Conservation (phyloP, 1,140 invertebrate species). For the Notospermus geniculatus region DNA sequence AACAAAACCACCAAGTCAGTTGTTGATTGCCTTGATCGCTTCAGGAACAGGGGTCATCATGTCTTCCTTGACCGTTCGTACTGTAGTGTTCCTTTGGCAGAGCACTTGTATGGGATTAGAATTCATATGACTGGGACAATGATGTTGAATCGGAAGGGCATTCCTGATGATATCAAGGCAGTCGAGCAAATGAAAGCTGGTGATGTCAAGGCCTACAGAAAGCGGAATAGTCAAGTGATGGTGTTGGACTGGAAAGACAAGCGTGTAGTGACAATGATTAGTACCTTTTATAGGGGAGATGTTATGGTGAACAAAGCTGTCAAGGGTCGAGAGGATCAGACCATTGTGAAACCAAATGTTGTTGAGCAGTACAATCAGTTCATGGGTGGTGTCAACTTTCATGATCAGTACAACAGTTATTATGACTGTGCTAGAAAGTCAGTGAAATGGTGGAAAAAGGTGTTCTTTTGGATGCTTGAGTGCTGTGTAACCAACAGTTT, state of each 20-base stretch:
- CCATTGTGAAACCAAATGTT: background rate
- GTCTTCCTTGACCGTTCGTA: slow-evolving; percentile 25
- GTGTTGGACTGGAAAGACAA: background rate
- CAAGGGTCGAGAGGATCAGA: background rate
- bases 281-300: background rate
- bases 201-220: background rate
- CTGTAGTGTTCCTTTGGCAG: slow-evolving; percentile 16
- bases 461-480: slow-evolving; percentile 2
- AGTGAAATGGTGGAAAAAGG: slow-evolving; percentile 11
- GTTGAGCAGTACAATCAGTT: background rate
- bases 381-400: slow-evolving; percentile 8
- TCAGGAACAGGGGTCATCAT: slow-evolving; percentile 12
- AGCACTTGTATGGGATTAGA: slow-evolving; percentile 9
- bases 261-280: background rate
- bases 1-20: slow-evolving; percentile 11
- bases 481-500: slow-evolving; percentile 1
- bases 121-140: slow-evolving; percentile 17
- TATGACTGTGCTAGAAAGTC: background rate
- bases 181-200: background rate
- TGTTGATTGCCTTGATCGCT: slow-evolving; percentile 3
- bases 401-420: slow-evolving; percentile 3
- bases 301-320: background rate
- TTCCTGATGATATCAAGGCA: background rate
- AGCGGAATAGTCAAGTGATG: slow-evolving; percentile 3
- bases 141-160: background rate